Conservation (phyloP, 2,888 invertebrate species). For the Bugulina stolonifera region DNA sequence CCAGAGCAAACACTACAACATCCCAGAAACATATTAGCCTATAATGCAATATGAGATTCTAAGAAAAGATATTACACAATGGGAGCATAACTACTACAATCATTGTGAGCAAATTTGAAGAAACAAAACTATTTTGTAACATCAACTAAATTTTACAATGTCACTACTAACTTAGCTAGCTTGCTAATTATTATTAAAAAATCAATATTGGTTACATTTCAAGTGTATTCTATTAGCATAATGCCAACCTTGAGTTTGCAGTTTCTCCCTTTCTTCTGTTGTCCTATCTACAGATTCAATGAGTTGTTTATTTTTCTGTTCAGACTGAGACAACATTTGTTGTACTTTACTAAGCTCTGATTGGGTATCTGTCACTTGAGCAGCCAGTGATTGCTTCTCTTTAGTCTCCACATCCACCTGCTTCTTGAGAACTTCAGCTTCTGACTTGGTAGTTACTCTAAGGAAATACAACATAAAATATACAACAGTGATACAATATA, state of each 20-base stretch:
- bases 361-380: slow-evolving; percentile 31
- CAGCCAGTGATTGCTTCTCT: slow-evolving; percentile 35
- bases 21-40: no score
- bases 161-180: no score
- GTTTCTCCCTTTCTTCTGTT: neutral
- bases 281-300: neutral
- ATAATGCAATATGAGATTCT: no score
- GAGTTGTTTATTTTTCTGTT: neutral
- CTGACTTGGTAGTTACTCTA: slow-evolving; percentile 7
- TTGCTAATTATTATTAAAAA: no score
- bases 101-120: no score
- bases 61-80: no score
- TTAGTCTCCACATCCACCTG: slow-evolving; percentile 37
- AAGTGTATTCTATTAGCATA: no score
- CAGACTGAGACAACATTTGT: neutral
- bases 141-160: no score
- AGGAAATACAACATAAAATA: neutral
- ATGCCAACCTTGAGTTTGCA: slow-evolving; percentile 11
- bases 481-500: neutral
- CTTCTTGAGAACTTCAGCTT: slow-evolving; percentile 33
- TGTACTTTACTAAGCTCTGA: slow-evolving; percentile 27
- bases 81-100: no score
- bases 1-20: slow-evolving; percentile 11
- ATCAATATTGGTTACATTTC: no score
- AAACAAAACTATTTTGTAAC: no score